Base-by-base conservation (phyloP, 2,113 vertebrate genomes). In the Romanogobio albipinnatus region DNA sequence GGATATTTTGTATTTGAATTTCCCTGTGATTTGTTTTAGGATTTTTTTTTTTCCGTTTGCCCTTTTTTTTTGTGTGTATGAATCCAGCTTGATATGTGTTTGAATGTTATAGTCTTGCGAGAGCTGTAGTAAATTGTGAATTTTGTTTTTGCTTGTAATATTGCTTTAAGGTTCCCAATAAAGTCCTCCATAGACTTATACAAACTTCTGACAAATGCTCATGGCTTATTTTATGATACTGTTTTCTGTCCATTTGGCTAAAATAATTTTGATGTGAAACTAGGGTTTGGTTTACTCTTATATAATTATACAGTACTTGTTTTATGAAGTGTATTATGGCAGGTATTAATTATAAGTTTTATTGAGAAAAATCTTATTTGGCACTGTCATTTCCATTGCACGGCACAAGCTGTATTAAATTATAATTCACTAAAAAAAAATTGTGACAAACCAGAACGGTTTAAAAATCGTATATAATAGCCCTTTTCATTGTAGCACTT, bases 121-220 rank as follows among this genome's bases (percentile, higher is more conserved):
- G n/a, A 45, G 59, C 14, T 47, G 43, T 80, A 62, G 77, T 62
- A 83, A 59, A 4, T 58, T 59, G 62, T 70, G 6, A 5, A 19
- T 33, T 29, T 53, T 26, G 0, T 73, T 39, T 9, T 78, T 45
- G 84, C 76, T 85, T 77, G 61, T 81, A 68, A 81, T 66, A 51
- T 81, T 81, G 78, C 61, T 64, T 24, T 81, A 14, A 81, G 68
- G 3, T 24, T 53, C 29, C 59, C 17, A 81, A 81, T 81, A 81
- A 81, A 81, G 24, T 51, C 5, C 11, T 4, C 29, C 10, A 68
- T 68, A 53, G 6, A 51, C 15, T 51, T 14, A 51, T 0, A 64
- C 39, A 47, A 36, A 75, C 19, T n/a, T 71, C n/a, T 58, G 15
- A 77, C 29, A 53, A n/a, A n/a, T 51, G 45, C 8, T 36, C 9